Conservation (phyloP, 2,113 vertebrate genomes). For the Saguinus imperator region DNA sequence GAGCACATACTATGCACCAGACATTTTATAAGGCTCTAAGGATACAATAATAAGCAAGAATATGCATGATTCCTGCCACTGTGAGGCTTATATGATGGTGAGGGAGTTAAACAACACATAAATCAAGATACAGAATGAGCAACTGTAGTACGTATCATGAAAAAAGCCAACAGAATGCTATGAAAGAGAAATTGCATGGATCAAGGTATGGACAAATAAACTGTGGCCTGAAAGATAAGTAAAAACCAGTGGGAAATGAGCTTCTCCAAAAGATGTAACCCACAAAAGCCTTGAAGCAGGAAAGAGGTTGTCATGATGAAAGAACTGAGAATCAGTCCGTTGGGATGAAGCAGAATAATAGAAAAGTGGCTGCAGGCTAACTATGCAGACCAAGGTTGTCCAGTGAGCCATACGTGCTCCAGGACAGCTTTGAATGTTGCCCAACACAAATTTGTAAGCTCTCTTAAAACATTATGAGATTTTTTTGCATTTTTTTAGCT, state of each 20-base stretch:
- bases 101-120: neutral
- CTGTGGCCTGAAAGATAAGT: neutral
- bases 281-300: neutral
- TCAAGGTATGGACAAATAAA: neutral
- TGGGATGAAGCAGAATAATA: neutral
- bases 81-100: neutral
- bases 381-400: neutral
- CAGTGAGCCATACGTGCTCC: no score
- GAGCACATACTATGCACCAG: neutral
- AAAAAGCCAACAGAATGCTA: neutral
- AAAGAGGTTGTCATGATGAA: neutral
- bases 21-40: neutral
- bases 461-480: no score
- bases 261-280: neutral
- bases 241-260: neutral
- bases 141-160: neutral
- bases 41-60: neutral
- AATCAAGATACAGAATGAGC: neutral
- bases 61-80: neutral
- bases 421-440: no score
- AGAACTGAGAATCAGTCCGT: neutral
- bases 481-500: no score
- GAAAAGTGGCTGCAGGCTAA: neutral
- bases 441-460: no score
- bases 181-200: neutral